These are phyloP conservation scores for Plotosus lineatus DNA, from an alignment of 2,113 vertebrate species.

Conservation along the genomic window DNA sequence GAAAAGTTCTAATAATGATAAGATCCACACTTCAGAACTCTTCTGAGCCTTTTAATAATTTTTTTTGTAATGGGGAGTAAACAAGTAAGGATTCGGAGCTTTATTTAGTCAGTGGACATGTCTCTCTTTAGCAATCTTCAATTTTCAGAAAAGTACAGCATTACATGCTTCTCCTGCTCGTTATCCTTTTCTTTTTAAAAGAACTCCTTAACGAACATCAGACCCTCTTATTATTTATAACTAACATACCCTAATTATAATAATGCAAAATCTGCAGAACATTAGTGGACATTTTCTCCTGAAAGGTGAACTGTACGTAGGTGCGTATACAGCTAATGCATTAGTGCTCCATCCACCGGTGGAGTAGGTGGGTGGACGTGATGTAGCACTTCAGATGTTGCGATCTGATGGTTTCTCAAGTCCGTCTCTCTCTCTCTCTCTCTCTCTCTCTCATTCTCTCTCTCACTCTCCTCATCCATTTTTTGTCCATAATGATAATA, in stretches of 20 bases:
- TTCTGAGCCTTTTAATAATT: neutral
- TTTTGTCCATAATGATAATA: conserved; percentile 36
- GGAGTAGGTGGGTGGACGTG: conserved; percentile 45
- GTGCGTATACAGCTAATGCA: conserved; percentile 26
- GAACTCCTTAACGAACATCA: neutral
- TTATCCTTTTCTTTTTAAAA: no score
- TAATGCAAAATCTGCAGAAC: conserved; percentile 1
- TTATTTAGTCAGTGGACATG: neutral
- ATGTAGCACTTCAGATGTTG: conserved; percentile 50
- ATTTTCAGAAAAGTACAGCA: neutral
- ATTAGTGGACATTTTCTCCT: conserved; percentile 19
- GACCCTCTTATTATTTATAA: neutral
- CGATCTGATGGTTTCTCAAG: conserved; percentile 46
- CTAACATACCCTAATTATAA: neutral
- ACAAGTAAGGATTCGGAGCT: no score
- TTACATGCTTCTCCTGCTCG: neutral
- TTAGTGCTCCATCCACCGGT: conserved; percentile 36
- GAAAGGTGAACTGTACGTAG: conserved; percentile 37
- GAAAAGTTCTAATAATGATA: neutral
- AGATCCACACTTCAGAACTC: neutral
- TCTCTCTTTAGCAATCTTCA: neutral
- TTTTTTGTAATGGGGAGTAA: neutral
- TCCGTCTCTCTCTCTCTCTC: conserved; percentile 39
- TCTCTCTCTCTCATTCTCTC: conserved; percentile 10
- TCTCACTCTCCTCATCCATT: conserved; percentile 27